A percentile compares a stretch with the other conserved stretches of the same genome.
Conservation (phyloP, 2,113 vertebrate species). For the Sylvilagus bachmani region DNA sequence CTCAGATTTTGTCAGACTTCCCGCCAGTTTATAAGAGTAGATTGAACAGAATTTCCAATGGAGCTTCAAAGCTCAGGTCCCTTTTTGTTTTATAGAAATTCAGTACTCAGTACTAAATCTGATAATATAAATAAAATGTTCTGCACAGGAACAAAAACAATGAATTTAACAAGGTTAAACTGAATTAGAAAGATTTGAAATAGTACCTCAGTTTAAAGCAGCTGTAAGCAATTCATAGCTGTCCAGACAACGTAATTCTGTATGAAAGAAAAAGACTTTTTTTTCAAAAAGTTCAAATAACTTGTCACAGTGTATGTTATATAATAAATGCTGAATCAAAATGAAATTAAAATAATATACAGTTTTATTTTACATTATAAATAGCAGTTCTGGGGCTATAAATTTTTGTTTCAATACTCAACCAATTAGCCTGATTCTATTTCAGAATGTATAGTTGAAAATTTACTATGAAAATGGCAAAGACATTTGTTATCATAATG, state of each 20-base stretch:
- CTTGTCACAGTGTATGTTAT: constrained; percentile 41
- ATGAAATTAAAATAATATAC: constrained; percentile 36
- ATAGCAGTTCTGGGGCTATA: constrained; percentile 6
- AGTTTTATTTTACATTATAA: constrained; percentile 56
- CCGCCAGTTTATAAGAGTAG: constrained; percentile 1
- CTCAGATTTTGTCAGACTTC: neutral
- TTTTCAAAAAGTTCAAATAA: constrained; percentile 61
- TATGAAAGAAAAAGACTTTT: constrained; percentile 63
- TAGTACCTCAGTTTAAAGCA: constrained; percentile 83
- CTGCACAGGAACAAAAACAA: constrained; percentile 42
- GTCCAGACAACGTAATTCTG: constrained; percentile 77
- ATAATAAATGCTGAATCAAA: neutral
- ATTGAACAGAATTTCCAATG: constrained; percentile 19
- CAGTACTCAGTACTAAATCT: constrained; percentile 31
- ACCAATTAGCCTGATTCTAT: neutral
- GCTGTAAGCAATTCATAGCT: constrained; percentile 86
- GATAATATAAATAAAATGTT: constrained; percentile 42
- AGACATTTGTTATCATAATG: neutral
- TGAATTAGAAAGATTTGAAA: neutral
- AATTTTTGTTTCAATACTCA: neutral
- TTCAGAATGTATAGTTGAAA: constrained; percentile 51
- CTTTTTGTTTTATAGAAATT: constrained; percentile 1
- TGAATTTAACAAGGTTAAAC: neutral
- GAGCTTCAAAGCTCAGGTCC: neutral
- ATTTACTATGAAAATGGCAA: constrained; percentile 6